Evolutionary conservation across 2,888 invertebrate genomes (phyloP), one percentile per base, ranked within the genome.

Genomic region (Aphidoletes aphidimyza): DNA sequence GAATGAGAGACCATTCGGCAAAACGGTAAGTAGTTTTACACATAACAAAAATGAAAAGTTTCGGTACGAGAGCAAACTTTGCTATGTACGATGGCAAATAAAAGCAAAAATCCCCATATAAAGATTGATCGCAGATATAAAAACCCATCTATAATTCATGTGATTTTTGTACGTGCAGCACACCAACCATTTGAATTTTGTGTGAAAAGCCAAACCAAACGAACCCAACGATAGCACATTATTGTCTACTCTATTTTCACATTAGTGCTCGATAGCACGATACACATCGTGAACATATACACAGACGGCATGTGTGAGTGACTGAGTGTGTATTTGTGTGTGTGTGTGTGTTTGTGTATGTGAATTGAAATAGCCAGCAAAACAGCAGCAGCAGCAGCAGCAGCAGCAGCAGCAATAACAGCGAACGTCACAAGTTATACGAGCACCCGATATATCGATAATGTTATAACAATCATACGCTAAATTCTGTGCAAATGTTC

Each of bases 221-320:
- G 34, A 30, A 69, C 30, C 30, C 69, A 14, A 69, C 26, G 26
- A 30, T 30, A 69, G 69, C 69, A 69, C 69, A 69, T 69, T 54
- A 54, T 54, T 69, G 69, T 69, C 69, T 69, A 69, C 69, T 69
- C 69, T 69, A 69, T 69, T 69, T 69, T 69, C 69, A 30, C 69
- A 69, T 69, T 69, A 69, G 69, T 69, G 30, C 30, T 30, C 69
- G 69, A 69, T 69, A 69, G 69, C 30, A 69, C 30, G 69, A 69
- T 69, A 69, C 69, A 69, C 69, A 69, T 69, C 69, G n/a, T n/a
- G 69, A 69, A 69, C 69, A 69, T 69, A n/a, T n/a, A n/a, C n/a
- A n/a, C n/a, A n/a, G n/a, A n/a, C n/a, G n/a, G n/a, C n/a, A n/a
- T n/a, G n/a, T n/a, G n/a, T n/a, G n/a, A n/a, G n/a, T n/a, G n/a